Evolutionary conservation across 2,113 vertebrate genomes (phyloP), one percentile per base, ranked within the genome.

Genomic region (Mus spicilegus): DNA sequence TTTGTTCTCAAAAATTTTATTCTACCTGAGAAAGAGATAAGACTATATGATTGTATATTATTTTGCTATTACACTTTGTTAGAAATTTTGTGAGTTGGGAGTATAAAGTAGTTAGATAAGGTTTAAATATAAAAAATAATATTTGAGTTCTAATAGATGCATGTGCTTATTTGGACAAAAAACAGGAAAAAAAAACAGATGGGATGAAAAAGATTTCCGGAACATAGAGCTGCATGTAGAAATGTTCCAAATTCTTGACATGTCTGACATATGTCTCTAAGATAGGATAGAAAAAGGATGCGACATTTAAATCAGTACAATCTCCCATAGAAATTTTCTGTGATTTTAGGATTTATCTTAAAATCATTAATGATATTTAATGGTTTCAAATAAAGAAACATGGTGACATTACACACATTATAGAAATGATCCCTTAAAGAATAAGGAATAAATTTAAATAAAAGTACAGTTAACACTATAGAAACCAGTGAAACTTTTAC

Each of bases 91-190:
- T 19, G 13, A 87, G 4, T 89, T 28, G 58, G 69, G 58, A 2
- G 72, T 61, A 81, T 78, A 58, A 20, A 16, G 3, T 91, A 20
- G 0, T 84, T 78, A 69, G 6, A 88, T 80, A 94, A 56, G 39
- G 7, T 42, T 95, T 91, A 88, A 63, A 33, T 70, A 54, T 12
- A 92, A 69, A 51, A 85, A 3, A n/a, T 84, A 95, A 82, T 87
- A 22, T 42, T 61, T 87, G 26, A 88, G 14, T 58, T 82, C 2
- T 49, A 36, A 90, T 17, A 81, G 19, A 77, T 76, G 7, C 0
- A 69, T 58, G 82, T 69, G 12, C 58, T 84, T 87, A 49, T 26
- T 70, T 94, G 24, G 39, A 26, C 12, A 70, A 88, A 20, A 11
- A 84, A 5, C 5, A 88, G 51, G 26, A 58, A 51, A 69, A 58